Evolutionary conservation across 1,140 invertebrate species (phyloP), one percentile per base, ranked within the genome.

Genomic region (Nebria ingens): DNA sequence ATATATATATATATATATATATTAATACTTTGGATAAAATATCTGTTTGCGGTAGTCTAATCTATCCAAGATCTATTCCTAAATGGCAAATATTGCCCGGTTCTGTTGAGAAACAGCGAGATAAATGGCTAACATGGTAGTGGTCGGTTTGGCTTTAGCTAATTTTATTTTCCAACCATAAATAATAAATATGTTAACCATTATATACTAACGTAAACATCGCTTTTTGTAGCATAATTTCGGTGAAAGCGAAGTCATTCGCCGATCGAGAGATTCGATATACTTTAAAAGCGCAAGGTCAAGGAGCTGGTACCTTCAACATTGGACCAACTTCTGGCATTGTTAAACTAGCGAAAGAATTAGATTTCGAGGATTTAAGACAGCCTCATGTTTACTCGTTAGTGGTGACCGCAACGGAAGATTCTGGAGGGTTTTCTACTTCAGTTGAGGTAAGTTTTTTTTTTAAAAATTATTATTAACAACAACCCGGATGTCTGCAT

Each of bases 171-270:
- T 4, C 45, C 19, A 15, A 4, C 17, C 17, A 15, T 52, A 19
- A 52, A 25, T 45, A 9, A 9, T 45, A 11, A 9, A 45, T n/a
- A 12, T 45, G 40, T 45, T 45, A 9, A 54, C 19, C 40, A 54
- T 12, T 57, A 21, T 38, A 45, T 21, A 54, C 59, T 57, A 61
- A 60, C 50, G 63, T n/a, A n/a, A n/a, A n/a, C n/a, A n/a, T n/a
- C n/a, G 62, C 59, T 61, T 61, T 63, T 83, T 85, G 20, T 77
- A 93, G 89, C 67, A 95, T 96, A 38, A 95, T 96, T 70, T 94
- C 91, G 38, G 91, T 96, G 55, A 95, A 95, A 76, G 92, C 93
- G 0, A 95, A 95, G 71, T 95, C 92, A 2, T 96, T 96, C 71
- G 92, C 93, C 52, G 92, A 95, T 73, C 83, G 92, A 25, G 91